Conservation (phyloP, 1,140 invertebrate species). For the Euglossa dilemma region DNA sequence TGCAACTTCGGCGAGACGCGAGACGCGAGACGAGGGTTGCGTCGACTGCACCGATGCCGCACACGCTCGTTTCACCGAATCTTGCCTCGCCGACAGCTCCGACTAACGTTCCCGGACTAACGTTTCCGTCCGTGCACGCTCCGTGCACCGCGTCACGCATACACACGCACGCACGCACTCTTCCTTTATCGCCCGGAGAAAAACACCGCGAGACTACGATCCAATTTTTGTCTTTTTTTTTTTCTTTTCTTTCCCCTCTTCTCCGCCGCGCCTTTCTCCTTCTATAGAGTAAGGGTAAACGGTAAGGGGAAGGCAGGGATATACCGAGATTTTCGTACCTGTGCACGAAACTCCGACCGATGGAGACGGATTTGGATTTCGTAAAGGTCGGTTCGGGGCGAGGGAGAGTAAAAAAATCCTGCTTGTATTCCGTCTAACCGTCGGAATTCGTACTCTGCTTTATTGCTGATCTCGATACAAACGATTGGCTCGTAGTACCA, state of each 20-base stretch:
- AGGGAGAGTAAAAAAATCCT: background rate
- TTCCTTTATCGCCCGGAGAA: background rate
- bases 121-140: conserved; percentile 9
- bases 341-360: too few species aligned
- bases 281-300: too few species aligned
- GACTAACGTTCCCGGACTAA: conserved; percentile 26
- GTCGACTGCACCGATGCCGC: conserved; percentile 46
- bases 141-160: background rate
- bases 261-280: too few species aligned
- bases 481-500: background rate
- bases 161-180: background rate
- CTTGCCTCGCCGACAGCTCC: conserved; percentile 39
- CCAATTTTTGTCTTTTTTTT: background rate
- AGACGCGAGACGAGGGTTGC: conserved; percentile 41
- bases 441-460: conserved; percentile 8
- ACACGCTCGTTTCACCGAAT: conserved; percentile 54
- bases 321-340: too few species aligned
- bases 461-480: conserved; percentile 42
- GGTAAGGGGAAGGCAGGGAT: too few species aligned
- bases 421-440: background rate
- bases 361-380: background rate
- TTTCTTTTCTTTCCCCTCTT: background rate
- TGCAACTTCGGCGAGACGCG: conserved; percentile 61
- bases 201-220: background rate
- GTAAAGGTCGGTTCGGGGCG: background rate